Evolutionary conservation across 2,797 vertebrate species (phyloP).

Genomic region (Poliocrania exsul): DNA sequence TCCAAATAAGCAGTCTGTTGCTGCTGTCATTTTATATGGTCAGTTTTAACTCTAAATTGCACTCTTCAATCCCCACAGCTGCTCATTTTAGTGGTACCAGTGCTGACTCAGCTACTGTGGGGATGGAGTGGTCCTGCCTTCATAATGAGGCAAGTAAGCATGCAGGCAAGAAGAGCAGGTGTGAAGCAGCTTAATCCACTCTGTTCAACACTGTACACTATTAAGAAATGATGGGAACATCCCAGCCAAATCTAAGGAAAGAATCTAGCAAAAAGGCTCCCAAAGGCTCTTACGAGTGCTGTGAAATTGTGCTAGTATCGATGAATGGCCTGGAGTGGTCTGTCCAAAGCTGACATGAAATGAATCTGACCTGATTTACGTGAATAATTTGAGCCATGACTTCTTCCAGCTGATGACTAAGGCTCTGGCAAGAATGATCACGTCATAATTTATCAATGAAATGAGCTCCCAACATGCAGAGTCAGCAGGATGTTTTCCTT

Average conservation of each 20-base stretch:
- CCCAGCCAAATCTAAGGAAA: not conserved
- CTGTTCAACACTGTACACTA: not conserved
- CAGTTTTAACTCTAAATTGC: not conserved
- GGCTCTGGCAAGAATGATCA: conserved; percentile 35
- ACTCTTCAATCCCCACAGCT: not conserved
- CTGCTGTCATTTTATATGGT: not conserved
- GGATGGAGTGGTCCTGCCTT: not conserved
- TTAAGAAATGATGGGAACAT: not conserved
- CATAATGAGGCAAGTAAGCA: not conserved
- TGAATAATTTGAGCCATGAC: conserved; percentile 43
- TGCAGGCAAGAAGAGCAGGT: fast-evolving
- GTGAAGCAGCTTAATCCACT: not conserved
- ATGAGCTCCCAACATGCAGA: conserved; percentile 5
- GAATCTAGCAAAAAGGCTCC: not conserved
- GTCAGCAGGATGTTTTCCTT: conserved; percentile 43
- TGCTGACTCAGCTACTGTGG: not conserved
- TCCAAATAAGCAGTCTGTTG: conserved; percentile 7
- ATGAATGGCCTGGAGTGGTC: conserved; percentile 3
- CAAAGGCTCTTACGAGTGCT: not conserved
- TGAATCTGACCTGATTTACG: conserved; percentile 46
- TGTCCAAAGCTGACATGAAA: not conserved
- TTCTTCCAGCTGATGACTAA: not conserved
- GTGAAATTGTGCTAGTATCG: not conserved
- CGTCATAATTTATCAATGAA: conserved; percentile 49
- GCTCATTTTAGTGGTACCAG: not conserved